Evolutionary conservation across 1,140 invertebrate genomes (phyloP), one percentile per base, ranked within the genome.

Genomic region (Formica selysi): DNA sequence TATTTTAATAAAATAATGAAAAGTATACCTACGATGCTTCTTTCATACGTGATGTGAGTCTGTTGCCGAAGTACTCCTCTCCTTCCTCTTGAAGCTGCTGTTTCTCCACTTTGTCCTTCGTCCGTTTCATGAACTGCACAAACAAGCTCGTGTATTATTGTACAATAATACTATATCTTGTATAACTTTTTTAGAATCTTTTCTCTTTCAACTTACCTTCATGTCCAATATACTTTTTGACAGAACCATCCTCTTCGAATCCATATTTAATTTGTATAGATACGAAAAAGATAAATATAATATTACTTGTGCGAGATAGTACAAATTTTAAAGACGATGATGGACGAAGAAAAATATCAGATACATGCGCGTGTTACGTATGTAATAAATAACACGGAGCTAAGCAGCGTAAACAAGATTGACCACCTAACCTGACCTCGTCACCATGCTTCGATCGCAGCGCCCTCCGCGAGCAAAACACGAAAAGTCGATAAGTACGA

Each of bases 111-210:
- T 97, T 97, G 64, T 98, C 97, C 95, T 98, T 98, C 51, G 97
- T 98, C 92, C 97, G 97, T 94, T 98, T 97, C 98, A 99, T 99
- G 94, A 99, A 99, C 96, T 97, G 87, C 41, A 51, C 48, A 93
- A 86, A 85, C 10, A 86, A 22, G 10, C 10, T 48, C 32, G 61
- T 3, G 22, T 22, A 41, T 73, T 16, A 19, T 70, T n/a, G 3
- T 26, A 22, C 29, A 64, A 26, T 8, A 19, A 44, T 36, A 61
- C 0, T 44, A 1, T 19, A 78, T 26, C 8, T 73, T 59, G 11
- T n/a, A 7, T 0, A 38, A 71, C 29, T 44, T 44, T 7, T 3
- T 19, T 1, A 7, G 8, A 16, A n/a, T 36, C 0, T 29, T 19
- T n/a, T 70, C 16, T 48, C 74, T 22, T 57, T n/a, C 44, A 44